These are phyloP conservation scores for Amblyornis subalaris DNA, from an alignment of 2,113 vertebrate genomes.

Conservation along the genomic window DNA sequence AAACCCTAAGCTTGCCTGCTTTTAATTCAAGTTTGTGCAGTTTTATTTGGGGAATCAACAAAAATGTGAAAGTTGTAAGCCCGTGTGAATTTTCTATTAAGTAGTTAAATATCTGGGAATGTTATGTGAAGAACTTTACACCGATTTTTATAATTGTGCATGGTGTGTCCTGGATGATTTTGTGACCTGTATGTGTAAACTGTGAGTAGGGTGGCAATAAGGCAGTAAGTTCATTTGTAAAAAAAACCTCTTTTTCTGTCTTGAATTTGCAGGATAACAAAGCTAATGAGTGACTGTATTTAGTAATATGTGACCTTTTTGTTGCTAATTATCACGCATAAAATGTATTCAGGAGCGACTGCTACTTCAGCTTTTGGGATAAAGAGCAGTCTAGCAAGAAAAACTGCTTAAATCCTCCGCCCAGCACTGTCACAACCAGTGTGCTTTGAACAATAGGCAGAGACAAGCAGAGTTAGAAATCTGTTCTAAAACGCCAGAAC, in stretches of 20 bases:
- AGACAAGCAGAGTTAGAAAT: conserved; percentile 1
- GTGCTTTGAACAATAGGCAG: conserved; percentile 2
- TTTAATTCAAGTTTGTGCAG: neutral
- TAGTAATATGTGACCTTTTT: neutral
- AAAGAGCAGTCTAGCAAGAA: conserved; percentile 58
- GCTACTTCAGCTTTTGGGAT: neutral
- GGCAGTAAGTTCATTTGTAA: neutral
- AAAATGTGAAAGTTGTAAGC: neutral
- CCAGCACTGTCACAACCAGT: conserved; percentile 18
- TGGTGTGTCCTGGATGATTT: neutral
- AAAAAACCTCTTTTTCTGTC: neutral
- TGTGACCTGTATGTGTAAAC: neutral
- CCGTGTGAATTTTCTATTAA: neutral
- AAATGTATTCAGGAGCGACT: neutral
- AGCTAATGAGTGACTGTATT: neutral
- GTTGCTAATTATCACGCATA: neutral
- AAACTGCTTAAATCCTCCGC: conserved; percentile 41
- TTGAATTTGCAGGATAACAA: neutral
- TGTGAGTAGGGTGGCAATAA: neutral
- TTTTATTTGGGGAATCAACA: neutral
- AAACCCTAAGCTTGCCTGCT: neutral
- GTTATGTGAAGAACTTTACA: neutral
- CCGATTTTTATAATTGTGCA: neutral
- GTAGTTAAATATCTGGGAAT: neutral
- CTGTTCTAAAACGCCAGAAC: neutral